A percentile compares a stretch with the other conserved stretches of the same genome.
phyloP scores from a whole-genome alignment of 2,797 vertebrate genomes.

The Tinamus major region DNA sequence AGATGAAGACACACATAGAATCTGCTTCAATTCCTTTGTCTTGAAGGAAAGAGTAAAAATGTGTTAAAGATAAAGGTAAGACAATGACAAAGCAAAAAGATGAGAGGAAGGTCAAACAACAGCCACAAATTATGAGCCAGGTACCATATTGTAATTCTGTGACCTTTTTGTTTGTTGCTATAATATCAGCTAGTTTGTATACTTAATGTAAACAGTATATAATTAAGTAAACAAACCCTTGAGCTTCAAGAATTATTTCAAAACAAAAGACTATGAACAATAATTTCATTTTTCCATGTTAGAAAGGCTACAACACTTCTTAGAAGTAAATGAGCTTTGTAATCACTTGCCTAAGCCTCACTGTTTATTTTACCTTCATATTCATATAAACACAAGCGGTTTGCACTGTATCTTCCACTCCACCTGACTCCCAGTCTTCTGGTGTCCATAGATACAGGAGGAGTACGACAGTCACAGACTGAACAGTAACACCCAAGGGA shows the following conservation, averaged over 20 bases:
- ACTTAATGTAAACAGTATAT: neutral
- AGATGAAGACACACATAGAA: conserved; percentile 50
- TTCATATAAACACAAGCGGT: neutral
- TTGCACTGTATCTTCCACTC: neutral
- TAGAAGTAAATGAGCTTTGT: neutral
- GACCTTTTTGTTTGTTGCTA: neutral
- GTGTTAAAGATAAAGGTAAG: neutral
- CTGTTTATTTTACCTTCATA: neutral
- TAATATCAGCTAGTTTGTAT: neutral
- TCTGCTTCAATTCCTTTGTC: neutral
- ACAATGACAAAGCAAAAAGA: neutral
- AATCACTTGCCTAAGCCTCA: neutral
- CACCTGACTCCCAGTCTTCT: neutral
- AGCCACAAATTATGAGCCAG: neutral
- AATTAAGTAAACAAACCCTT: neutral
- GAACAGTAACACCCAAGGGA: neutral
- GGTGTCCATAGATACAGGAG: accelerated
- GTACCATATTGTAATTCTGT: neutral
- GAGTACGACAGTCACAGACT: neutral
- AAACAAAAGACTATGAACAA: neutral
- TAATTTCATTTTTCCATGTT: neutral
- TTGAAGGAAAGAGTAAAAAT: neutral
- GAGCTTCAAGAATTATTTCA: neutral
- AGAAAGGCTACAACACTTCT: neutral
- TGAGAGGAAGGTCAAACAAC: neutral